Percentiles rank a stretch among this genome's conserved stretches.
Conservation (phyloP, 2,888 invertebrate species). For the Epiperipatus broadwayi region DNA sequence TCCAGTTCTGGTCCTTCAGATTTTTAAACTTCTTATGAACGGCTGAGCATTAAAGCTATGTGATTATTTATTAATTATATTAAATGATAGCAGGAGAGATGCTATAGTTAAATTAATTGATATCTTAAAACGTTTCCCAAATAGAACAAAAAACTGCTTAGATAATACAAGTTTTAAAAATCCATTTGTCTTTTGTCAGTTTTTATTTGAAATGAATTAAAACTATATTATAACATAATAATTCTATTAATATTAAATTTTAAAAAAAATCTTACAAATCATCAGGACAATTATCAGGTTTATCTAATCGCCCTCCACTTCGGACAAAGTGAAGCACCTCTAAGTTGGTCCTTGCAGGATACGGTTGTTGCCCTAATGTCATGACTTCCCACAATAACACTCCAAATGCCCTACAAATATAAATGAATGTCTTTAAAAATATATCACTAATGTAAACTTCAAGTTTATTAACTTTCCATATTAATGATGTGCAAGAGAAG, state of each 20-base stretch:
- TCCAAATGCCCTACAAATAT: conserved; percentile 32
- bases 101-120: no score
- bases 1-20: no score
- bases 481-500: neutral
- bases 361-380: conserved; percentile 87
- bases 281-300: conserved; percentile 57
- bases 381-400: conserved; percentile 90
- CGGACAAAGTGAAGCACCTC: conserved; percentile 79
- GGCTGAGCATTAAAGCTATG: no score
- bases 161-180: no score
- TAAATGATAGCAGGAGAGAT: no score
- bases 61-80: no score
- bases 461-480: neutral
- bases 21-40: no score
- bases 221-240: no score
- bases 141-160: no score
- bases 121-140: no score
- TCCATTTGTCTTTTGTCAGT: neutral
- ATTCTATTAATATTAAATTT: neutral
- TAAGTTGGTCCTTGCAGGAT: conserved; percentile 73
- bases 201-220: neutral
- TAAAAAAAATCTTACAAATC: conserved; percentile 28
- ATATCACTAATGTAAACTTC: neutral
- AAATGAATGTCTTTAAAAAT: conserved; percentile 11
- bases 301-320: conserved; percentile 55